These are phyloP conservation scores for Trichonephila clavata DNA, from an alignment of 1,140 invertebrate genomes.

Conservation along the genomic window DNA sequence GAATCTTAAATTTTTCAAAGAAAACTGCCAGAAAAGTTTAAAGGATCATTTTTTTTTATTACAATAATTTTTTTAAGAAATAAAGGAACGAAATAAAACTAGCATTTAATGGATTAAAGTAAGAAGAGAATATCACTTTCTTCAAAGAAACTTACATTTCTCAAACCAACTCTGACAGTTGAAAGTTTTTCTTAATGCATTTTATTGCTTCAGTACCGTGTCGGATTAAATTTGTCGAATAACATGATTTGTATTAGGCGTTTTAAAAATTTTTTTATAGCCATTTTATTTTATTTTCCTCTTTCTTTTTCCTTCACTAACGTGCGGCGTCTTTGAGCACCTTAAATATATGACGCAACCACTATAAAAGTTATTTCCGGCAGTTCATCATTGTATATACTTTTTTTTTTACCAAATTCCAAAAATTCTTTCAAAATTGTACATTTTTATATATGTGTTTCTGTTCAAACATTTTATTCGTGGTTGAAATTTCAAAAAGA, in stretches of 20 bases:
- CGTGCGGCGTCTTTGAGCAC: background rate
- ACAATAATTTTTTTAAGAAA: no score
- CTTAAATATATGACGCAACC: background rate
- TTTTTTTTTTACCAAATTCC: no score
- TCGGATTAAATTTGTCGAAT: conserved; percentile 36
- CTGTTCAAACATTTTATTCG: no score
- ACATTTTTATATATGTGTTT: no score
- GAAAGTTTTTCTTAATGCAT: background rate
- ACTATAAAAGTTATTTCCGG: background rate
- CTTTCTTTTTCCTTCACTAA: background rate
- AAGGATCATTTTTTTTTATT: no score
- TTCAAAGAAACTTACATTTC: background rate
- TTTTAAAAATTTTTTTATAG: background rate
- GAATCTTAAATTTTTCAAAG: no score
- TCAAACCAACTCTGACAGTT: conserved; percentile 18
- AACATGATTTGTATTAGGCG: conserved; percentile 25
- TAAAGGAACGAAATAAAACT: background rate
- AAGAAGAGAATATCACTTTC: background rate
- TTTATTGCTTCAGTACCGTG: background rate
- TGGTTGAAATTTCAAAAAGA: no score
- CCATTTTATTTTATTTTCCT: background rate
- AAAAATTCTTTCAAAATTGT: no score
- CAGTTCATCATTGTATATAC: no score
- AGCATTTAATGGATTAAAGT: background rate
- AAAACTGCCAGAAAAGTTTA: no score